These are phyloP conservation scores for Euclidia mi DNA, from an alignment of 2,888 invertebrate genomes.

Conservation along the genomic window DNA sequence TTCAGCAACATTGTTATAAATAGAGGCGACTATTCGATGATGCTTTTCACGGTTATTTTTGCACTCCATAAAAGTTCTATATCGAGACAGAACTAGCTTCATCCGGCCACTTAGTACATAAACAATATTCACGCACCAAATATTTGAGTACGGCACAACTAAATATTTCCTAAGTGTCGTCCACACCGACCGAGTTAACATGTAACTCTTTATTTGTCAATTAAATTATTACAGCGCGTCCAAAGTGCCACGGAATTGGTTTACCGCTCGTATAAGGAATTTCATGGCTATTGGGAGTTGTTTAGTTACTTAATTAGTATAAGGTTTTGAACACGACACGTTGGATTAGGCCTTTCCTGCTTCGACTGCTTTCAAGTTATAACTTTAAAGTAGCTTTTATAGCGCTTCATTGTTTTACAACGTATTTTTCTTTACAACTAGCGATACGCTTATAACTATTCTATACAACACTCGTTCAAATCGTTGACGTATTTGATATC, in stretches of 20 bases:
- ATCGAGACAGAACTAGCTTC: slow-evolving; percentile 10
- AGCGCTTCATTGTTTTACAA: slow-evolving; percentile 77
- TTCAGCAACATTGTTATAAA: no score
- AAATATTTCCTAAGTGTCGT: slow-evolving; percentile 69
- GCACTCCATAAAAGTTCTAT: not conserved
- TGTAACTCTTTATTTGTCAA: slow-evolving; percentile 81
- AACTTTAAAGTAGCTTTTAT: slow-evolving; percentile 72
- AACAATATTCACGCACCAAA: slow-evolving; percentile 51
- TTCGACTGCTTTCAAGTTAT: slow-evolving; percentile 65
- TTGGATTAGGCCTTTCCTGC: slow-evolving; percentile 72
- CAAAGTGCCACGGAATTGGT: slow-evolving; percentile 84
- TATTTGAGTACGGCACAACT: slow-evolving; percentile 62
- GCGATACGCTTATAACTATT: not conserved
- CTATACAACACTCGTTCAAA: not conserved
- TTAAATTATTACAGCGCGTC: slow-evolving; percentile 76
- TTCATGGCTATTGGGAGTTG: slow-evolving; percentile 84
- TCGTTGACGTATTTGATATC: not conserved
- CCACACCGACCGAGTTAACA: slow-evolving; percentile 67
- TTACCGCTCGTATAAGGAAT: slow-evolving; percentile 85
- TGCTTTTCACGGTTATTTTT: not conserved
- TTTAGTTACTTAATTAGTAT: slow-evolving; percentile 86
- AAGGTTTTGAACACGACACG: slow-evolving; percentile 72
- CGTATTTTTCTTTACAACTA: slow-evolving; percentile 39
- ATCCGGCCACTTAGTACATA: slow-evolving; percentile 37
- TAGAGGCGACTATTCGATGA: not conserved